Evolutionary conservation across 2,113 vertebrate species (phyloP), one percentile per base, ranked within the genome.

Genomic region (Mola mola): DNA sequence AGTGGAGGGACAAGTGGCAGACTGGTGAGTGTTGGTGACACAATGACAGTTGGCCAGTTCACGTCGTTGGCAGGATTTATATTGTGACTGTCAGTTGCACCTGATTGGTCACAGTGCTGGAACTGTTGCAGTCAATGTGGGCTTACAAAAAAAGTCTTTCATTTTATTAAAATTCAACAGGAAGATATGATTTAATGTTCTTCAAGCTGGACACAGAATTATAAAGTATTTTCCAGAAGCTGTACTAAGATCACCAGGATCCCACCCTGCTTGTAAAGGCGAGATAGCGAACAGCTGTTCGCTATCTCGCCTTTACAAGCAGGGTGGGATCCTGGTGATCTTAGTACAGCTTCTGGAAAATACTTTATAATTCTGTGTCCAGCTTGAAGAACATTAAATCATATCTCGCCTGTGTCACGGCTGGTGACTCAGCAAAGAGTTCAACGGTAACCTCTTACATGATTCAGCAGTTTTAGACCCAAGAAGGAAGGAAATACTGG

Each of bases 381-480:
- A 50, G 56, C 58, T 34, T 15, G 33, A 31, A 7, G n/a, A n/a
- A n/a, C n/a, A n/a, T n/a, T n/a, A n/a, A n/a, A n/a, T n/a, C n/a
- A n/a, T n/a, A n/a, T n/a, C n/a, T n/a, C n/a, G n/a, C n/a, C n/a
- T n/a, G n/a, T n/a, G n/a, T n/a, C n/a, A n/a, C n/a, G n/a, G n/a
- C n/a, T n/a, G n/a, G 20, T 91, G 86, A 91, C 81, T 90, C 85
- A 79, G 76, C 87, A 80, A 21, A 74, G 70, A 9, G 3, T 24
- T 25, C 20, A 28, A 16, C 38, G 3, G 5, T 6, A 75, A 76
- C 48, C 9, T 37, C 59, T 60, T 48, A 57, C 43, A 40, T 87
- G 83, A 89, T 76, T 83, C 31, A n/a, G 16, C 68, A 25, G 7
- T 50, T 85, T 79, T 42, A 5, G 19, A 26, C 36, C 10, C 13